Evolutionary conservation across 2,888 invertebrate species (phyloP), one percentile per base, ranked within the genome.

Genomic region (Bombylius major): DNA sequence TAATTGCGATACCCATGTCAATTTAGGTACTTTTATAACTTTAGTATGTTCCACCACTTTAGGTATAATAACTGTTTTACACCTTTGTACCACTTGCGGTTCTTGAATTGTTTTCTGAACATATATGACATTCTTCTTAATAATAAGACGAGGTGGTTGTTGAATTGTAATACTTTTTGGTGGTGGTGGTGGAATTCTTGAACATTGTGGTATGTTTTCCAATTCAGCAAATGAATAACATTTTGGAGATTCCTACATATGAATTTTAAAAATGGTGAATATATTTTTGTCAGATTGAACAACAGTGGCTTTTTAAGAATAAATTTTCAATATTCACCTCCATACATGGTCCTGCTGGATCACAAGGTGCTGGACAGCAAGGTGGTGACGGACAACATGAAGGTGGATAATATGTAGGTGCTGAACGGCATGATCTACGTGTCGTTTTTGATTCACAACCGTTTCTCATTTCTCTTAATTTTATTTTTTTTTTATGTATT

Each of bases 131-230:
- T 68, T 67, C 59, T 71, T 71, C 62, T 69, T 68, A 58, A 68
- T 68, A 42, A 71, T 66, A 5, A 71, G 58, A 7, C 69, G 67
- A 1, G 71, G 70, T 6, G 70, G 70, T 52, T 71, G 70, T 53
- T 71, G 71, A 12, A 71, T 66, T 14, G 70, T 70, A 33, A 71
- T 67, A 58, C 67, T 66, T 62, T 68, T 69, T n/a, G 70, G 69
- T 44, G 65, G 59, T 5, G 69, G 69, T 33, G 69, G 68, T 53
- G 69, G 68, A 36, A 67, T 65, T 53, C 68, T 66, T 50, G 69
- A 67, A 60, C 70, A 69, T 60, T 71, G 71, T 12, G 71, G 70
- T 51, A 70, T 56, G 5, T 69, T 67, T 44, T 68, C 68, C 51
- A 71, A 59, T 52, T 70, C 70, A 32, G 69, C 66, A 52, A 68